A percentile compares a stretch with the other conserved stretches of the same genome.
Conservation (phyloP, 2,113 vertebrate species). For the Entomyzon cyanotis region DNA sequence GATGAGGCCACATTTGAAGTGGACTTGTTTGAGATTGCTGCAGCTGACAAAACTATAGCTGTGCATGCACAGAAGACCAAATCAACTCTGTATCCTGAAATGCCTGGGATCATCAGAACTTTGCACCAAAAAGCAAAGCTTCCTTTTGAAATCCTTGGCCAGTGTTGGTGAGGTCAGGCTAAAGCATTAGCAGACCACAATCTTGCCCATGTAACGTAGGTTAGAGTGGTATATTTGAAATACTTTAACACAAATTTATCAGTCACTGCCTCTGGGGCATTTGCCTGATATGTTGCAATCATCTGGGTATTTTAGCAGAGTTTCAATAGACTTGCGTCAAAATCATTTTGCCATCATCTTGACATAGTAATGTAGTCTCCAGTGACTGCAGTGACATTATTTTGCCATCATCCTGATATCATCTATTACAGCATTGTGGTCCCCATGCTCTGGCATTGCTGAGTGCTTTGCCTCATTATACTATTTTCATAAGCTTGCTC, state of each 20-base stretch:
- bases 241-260: slow-evolving; percentile 32
- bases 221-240: not conserved
- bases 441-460: slow-evolving; percentile 58
- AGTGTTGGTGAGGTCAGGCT: not conserved
- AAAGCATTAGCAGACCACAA: not conserved
- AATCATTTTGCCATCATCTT: slow-evolving; percentile 66
- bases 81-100: not conserved
- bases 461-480: slow-evolving; percentile 44
- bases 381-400: slow-evolving; percentile 66
- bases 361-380: slow-evolving; percentile 67
- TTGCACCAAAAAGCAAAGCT: not conserved
- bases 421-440: slow-evolving; percentile 54
- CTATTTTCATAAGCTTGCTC: slow-evolving; percentile 35
- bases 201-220: not conserved
- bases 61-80: not conserved
- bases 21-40: not conserved
- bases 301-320: slow-evolving; percentile 61
- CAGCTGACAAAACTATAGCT: not conserved
- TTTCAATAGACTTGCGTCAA: slow-evolving; percentile 57
- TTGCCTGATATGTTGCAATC: slow-evolving; percentile 47
- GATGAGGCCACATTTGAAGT: not conserved
- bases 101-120: not conserved
- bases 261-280: not conserved
- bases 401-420: slow-evolving; percentile 67
- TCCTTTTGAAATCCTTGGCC: not conserved